These are phyloP conservation scores for Synanthedon myopaeformis DNA, from an alignment of 2,888 invertebrate genomes.

Conservation along the genomic window DNA sequence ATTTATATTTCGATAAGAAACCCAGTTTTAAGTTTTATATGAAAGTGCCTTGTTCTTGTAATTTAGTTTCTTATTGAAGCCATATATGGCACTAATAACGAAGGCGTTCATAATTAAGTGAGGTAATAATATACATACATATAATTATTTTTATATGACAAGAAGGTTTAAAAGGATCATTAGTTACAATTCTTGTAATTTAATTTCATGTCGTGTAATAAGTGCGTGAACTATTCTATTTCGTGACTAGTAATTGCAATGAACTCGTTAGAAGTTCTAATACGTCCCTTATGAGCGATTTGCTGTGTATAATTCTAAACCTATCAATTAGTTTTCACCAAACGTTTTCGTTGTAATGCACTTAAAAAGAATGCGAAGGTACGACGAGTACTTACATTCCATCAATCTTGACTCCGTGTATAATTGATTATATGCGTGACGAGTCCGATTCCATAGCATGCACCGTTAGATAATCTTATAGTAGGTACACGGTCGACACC, in stretches of 20 bases:
- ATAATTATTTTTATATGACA: too few relatives aligned
- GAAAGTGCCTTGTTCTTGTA: too few relatives aligned
- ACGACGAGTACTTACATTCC: not conserved
- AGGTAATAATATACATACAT: too few relatives aligned
- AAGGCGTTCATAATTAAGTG: too few relatives aligned
- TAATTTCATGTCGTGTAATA: not conserved
- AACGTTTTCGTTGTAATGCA: too few relatives aligned
- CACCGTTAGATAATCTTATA: slow-evolving; percentile 28
- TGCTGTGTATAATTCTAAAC: not conserved
- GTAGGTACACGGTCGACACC: slow-evolving; percentile 11
- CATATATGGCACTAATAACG: too few relatives aligned
- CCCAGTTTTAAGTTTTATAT: too few relatives aligned
- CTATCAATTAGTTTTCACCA: too few relatives aligned
- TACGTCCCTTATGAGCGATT: slow-evolving; percentile 25
- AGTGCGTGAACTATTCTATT: slow-evolving; percentile 15
- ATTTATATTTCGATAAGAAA: too few relatives aligned
- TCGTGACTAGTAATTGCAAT: slow-evolving; percentile 42
- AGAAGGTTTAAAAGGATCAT: too few relatives aligned
- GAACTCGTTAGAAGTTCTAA: slow-evolving; percentile 27
- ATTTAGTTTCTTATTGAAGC: too few relatives aligned
- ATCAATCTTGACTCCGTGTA: slow-evolving; percentile 8
- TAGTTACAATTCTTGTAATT: not conserved
- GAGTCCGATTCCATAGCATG: slow-evolving; percentile 24
- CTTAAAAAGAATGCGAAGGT: not conserved
- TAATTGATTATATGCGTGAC: slow-evolving; percentile 25